Base-by-base conservation (phyloP, 30 jellyfish, hydroid and myxozoan genomes). In the Sanderia malayensis region DNA sequence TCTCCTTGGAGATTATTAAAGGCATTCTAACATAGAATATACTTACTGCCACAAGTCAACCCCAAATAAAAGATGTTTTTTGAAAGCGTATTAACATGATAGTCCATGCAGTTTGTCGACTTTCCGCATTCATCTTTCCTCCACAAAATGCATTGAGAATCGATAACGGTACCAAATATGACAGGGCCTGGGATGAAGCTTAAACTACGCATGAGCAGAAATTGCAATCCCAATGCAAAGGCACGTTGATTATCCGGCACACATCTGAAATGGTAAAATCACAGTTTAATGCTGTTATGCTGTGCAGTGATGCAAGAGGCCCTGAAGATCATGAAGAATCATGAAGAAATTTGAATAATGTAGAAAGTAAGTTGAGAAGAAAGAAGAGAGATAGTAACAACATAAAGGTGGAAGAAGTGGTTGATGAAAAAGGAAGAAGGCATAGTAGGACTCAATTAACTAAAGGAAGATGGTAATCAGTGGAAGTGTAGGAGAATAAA, bases 241-340 rank as follows among this genome's bases (percentile, higher is more conserved):
- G 98, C 87, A 26, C 98, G 62, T 49, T 90, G 98, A 58, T 90
- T 90, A 62, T 82, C 98, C 3, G 98, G 96, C 27, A 90, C 98
- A 26, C 87, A 74, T 70, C 98, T 90, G 47, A 13, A 45, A 67
- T 17, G 37, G 17, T n/a, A n/a, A n/a, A n/a, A n/a, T n/a, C n/a
- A n/a, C n/a, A n/a, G n/a, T n/a, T n/a, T n/a, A n/a, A n/a, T n/a
- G n/a, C n/a, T n/a, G n/a, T n/a, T n/a, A n/a, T n/a, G n/a, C n/a
- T n/a, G n/a, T n/a, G n/a, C n/a, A n/a, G n/a, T n/a, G n/a, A n/a
- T n/a, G n/a, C n/a, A n/a, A n/a, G n/a, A n/a, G n/a, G n/a, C n/a
- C n/a, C n/a, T n/a, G n/a, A n/a, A n/a, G n/a, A n/a, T n/a, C n/a
- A n/a, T n/a, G n/a, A n/a, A n/a, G n/a, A n/a, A n/a, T n/a, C n/a